A percentile compares a stretch with the other conserved stretches of the same genome.
Evolutionary conservation across 2,113 vertebrate genomes (phyloP).

Genomic region (Ciconia boyciana): DNA sequence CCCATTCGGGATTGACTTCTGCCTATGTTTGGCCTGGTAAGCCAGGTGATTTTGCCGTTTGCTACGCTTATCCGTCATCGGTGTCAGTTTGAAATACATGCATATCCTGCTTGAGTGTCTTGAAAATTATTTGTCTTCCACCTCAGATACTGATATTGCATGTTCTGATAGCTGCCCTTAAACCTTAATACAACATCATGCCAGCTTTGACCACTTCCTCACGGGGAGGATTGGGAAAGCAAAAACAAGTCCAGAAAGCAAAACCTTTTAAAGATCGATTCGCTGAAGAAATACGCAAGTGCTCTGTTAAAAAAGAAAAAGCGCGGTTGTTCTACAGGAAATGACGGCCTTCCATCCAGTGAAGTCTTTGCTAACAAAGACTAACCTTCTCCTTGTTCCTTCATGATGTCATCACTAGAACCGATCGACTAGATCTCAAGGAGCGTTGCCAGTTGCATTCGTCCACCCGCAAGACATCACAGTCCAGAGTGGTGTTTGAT

Average conservation of each 20-base stretch:
- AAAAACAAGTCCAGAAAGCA: not conserved
- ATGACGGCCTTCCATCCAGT: not conserved
- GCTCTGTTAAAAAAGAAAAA: not conserved
- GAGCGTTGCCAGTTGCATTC: not conserved
- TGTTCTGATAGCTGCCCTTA: not conserved
- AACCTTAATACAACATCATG: not conserved
- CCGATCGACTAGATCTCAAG: not conserved
- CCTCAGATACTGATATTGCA: not conserved
- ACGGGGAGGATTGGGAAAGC: not conserved
- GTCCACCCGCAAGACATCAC: not conserved
- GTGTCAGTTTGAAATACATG: not conserved
- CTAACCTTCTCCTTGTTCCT: not conserved
- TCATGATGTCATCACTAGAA: not conserved
- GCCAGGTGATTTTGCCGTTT: not conserved
- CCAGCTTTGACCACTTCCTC: not conserved
- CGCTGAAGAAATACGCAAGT: not conserved
- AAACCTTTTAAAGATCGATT: not conserved
- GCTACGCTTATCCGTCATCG: rapidly evolving
- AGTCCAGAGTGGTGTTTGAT: not conserved
- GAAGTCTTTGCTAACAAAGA: not conserved
- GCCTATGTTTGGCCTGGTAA: not conserved
- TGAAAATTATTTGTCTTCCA: too few species aligned
- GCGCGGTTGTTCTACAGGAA: not conserved
- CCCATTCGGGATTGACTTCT: not conserved
- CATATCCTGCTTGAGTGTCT: not conserved